phyloP scores from a whole-genome alignment of 1,140 invertebrate genomes.

The Conopomorpha cramerella region DNA sequence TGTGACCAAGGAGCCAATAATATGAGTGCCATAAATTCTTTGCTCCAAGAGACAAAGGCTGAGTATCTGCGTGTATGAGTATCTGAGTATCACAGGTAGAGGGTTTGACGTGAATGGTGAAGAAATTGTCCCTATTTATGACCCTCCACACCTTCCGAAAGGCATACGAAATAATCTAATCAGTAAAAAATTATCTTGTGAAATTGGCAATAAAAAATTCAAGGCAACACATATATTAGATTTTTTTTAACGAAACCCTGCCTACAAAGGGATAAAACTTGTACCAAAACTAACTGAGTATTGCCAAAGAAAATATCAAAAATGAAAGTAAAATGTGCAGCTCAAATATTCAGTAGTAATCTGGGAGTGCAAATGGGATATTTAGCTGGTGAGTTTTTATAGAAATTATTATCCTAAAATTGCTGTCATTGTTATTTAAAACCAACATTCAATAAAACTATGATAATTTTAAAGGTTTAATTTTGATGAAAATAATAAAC shows the following conservation, averaged over 20 bases:
- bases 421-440: no score
- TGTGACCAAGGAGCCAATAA: slow-evolving; percentile 13
- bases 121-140: slow-evolving; percentile 11
- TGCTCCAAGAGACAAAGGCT: slow-evolving; percentile 7
- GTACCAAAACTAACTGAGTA: slow-evolving; percentile 18
- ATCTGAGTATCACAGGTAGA: slow-evolving; percentile 6
- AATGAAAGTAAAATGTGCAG: slow-evolving; percentile 21
- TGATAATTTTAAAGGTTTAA: no score
- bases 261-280: slow-evolving; percentile 7
- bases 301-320: slow-evolving; percentile 10
- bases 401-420: no score
- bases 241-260: slow-evolving; percentile 4
- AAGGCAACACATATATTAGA: slow-evolving; percentile 10
- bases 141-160: slow-evolving; percentile 15
- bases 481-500: no score
- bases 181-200: slow-evolving; percentile 16
- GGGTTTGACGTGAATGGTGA: slow-evolving; percentile 10
- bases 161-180: slow-evolving; percentile 18
- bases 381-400: slow-evolving; percentile 14
- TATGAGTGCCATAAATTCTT: slow-evolving; percentile 11
- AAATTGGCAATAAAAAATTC: slow-evolving; percentile 4
- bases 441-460: no score
- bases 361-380: slow-evolving; percentile 15
- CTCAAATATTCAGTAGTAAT: slow-evolving; percentile 21
- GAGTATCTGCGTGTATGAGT: slow-evolving; percentile 7